Conservation (phyloP, 2,797 vertebrate species). For the Serranus cabrilla region DNA sequence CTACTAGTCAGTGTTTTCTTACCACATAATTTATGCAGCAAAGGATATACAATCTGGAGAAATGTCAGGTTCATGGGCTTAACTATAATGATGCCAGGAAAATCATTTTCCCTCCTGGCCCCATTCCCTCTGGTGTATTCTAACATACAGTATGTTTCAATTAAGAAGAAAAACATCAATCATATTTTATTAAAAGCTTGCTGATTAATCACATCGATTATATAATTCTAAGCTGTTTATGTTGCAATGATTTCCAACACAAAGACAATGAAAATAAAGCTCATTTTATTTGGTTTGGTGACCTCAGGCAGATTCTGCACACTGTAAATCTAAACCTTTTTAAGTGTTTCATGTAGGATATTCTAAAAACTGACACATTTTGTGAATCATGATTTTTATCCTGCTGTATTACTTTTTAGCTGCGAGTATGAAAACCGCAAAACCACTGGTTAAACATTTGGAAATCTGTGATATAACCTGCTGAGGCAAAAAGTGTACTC, state of each 20-base stretch:
- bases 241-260: neutral
- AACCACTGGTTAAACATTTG: slow-evolving; percentile 9
- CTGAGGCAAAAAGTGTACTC: slow-evolving; percentile 5
- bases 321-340: neutral
- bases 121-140: slow-evolving; percentile 3
- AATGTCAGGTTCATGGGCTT: neutral
- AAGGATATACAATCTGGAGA: neutral
- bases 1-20: slow-evolving; percentile 13
- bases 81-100: neutral
- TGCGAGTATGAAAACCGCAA: slow-evolving; percentile 16
- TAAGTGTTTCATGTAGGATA: neutral
- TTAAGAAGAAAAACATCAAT: neutral
- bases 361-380: neutral
- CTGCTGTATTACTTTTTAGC: slow-evolving; percentile 7
- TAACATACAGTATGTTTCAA: neutral
- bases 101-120: neutral
- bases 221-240: slow-evolving; percentile 5
- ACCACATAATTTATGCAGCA: neutral
- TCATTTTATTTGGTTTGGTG: slow-evolving; percentile 1
- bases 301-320: neutral
- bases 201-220: slow-evolving; percentile 7
- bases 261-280: neutral
- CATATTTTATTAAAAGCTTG: neutral
- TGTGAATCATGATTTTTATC: slow-evolving; percentile 10
- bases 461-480: slow-evolving; percentile 10